Conservation (phyloP, 2,113 vertebrate species). For the Hippocampus zosterae region DNA sequence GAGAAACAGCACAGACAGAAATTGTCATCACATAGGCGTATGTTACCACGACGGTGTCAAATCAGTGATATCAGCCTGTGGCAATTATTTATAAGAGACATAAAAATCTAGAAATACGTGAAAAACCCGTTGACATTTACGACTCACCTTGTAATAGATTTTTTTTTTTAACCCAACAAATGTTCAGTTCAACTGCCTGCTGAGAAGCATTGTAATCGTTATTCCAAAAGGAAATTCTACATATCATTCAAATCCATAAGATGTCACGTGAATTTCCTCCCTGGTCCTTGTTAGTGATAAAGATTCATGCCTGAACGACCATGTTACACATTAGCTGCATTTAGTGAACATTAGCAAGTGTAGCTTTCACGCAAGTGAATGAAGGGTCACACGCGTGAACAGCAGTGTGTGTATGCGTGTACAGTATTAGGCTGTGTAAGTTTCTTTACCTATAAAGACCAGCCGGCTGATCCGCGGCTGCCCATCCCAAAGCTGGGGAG, state of each 20-base stretch:
- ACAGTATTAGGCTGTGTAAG: background rate
- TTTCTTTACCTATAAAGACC: slow-evolving; percentile 85
- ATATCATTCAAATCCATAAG: background rate
- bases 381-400: slow-evolving; percentile 6
- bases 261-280: background rate
- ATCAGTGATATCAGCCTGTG: background rate
- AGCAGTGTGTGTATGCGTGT: slow-evolving; percentile 4
- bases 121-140: no score
- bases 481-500: slow-evolving; percentile 79
- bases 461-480: slow-evolving; percentile 79
- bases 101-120: no score
- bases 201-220: background rate
- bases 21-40: background rate
- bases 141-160: no score
- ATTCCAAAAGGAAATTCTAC: background rate
- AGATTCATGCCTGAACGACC: background rate
- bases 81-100: background rate
- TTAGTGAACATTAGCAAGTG: slow-evolving; percentile 1
- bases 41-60: background rate
- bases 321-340: slow-evolving; percentile 6
- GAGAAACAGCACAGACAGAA: slow-evolving; percentile 23
- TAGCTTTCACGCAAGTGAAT: background rate
- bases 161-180: no score
- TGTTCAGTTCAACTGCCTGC: background rate
- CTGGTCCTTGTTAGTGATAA: background rate